Conservation (phyloP, 2,797 vertebrate species). For the Chloroceryle inda region DNA sequence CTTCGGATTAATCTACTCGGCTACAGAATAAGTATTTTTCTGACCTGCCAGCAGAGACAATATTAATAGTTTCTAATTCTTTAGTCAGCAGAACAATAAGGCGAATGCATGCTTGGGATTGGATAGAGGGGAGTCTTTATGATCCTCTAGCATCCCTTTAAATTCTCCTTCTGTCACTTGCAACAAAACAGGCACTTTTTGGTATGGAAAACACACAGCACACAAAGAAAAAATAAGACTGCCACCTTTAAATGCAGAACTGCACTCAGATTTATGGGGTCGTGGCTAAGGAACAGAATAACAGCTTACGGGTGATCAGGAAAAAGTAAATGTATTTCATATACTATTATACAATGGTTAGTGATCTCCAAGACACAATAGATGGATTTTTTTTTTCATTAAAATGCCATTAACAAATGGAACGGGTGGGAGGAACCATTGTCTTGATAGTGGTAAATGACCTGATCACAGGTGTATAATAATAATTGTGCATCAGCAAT, state of each 20-base stretch:
- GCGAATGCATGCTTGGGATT: slow-evolving; percentile 5
- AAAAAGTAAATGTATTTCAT: slow-evolving; percentile 40
- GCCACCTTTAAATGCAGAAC: slow-evolving; percentile 40
- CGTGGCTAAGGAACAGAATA: slow-evolving; percentile 30
- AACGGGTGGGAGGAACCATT: slow-evolving; percentile 45
- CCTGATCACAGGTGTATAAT: slow-evolving; percentile 59
- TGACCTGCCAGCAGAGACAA: slow-evolving; percentile 65
- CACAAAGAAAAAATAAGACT: slow-evolving; percentile 58
- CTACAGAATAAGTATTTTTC: slow-evolving; percentile 70
- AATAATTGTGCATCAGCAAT: slow-evolving; percentile 8
- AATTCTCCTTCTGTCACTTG: slow-evolving; percentile 63
- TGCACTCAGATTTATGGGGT: slow-evolving; percentile 53
- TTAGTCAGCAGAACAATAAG: slow-evolving; percentile 70
- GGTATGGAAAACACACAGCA: slow-evolving; percentile 57
- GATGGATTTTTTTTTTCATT: slow-evolving; percentile 24
- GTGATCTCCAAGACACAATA: slow-evolving; percentile 30
- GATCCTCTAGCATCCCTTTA: slow-evolving; percentile 58
- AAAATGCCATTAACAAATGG: slow-evolving; percentile 55
- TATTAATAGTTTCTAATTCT: slow-evolving; percentile 75
- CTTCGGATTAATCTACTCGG: slow-evolving; percentile 35
- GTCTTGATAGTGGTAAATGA: slow-evolving; percentile 34
- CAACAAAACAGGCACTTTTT: slow-evolving; percentile 64
- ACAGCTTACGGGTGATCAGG: slow-evolving; percentile 39
- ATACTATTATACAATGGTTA: slow-evolving; percentile 22
- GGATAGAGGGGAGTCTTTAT: slow-evolving; percentile 38